Evolutionary conservation across 2,113 vertebrate genomes (phyloP).

Genomic region (Dendropsophus ebraccatus): DNA sequence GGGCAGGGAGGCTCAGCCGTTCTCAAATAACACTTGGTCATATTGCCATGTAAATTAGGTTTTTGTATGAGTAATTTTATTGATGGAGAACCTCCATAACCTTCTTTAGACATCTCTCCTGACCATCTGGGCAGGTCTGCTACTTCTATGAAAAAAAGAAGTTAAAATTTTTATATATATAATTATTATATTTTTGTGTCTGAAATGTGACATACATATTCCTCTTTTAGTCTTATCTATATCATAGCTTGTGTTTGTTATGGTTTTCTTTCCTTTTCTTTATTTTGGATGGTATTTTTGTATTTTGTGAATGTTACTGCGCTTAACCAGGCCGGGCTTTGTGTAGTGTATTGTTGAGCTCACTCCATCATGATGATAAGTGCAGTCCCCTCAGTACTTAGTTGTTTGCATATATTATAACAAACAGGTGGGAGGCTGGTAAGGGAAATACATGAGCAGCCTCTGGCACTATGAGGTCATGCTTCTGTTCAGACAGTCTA

Average conservation of each 20-base stretch:
- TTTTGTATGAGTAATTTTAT: no score
- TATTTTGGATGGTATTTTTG: neutral
- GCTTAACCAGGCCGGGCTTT: neutral
- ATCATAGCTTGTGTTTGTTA: neutral
- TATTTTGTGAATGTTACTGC: conserved; percentile 1
- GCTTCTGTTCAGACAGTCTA: conserved; percentile 76
- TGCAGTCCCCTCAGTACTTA: conserved; percentile 49
- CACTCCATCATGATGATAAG: conserved; percentile 49
- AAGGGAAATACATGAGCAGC: conserved; percentile 68
- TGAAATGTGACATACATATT: no score
- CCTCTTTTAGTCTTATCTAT: no score
- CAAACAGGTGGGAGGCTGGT: conserved; percentile 69
- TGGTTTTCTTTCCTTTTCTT: neutral
- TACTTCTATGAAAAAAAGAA: no score
- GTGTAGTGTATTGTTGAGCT: conserved; percentile 1
- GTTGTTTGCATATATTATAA: conserved; percentile 65
- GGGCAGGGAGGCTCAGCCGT: no score
- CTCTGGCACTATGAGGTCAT: conserved; percentile 66
- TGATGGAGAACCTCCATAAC: no score
- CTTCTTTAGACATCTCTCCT: neutral
- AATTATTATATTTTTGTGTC: no score
- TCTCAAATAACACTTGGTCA: neutral
- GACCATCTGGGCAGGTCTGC: neutral
- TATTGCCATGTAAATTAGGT: neutral
- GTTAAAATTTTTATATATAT: no score